phyloP scores from a whole-genome alignment of 1,140 invertebrate species.

The Lepidurus arcticus region DNA sequence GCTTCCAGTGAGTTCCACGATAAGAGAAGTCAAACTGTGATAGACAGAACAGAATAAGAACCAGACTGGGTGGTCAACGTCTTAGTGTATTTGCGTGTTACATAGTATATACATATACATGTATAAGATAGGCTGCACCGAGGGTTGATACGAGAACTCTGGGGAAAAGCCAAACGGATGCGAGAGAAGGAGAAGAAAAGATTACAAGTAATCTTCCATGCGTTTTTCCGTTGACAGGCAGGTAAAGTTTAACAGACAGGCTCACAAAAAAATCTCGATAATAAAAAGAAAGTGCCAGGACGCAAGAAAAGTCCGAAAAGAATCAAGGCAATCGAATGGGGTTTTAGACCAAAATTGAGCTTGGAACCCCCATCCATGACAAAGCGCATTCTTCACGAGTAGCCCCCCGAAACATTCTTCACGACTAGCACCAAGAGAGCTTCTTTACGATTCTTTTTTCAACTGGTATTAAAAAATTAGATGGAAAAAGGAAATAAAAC shows the following conservation, averaged over 20 bases:
- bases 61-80: constrained; percentile 3
- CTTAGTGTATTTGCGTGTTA: background rate
- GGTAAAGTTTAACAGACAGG: background rate
- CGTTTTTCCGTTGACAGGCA: background rate
- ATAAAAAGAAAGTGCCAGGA: too few relatives aligned
- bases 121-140: background rate
- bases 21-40: background rate
- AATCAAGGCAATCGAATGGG: background rate
- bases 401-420: too few relatives aligned
- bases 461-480: too few relatives aligned
- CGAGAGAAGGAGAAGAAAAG: background rate
- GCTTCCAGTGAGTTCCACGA: background rate
- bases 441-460: too few relatives aligned
- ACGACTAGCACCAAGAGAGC: too few relatives aligned
- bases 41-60: background rate
- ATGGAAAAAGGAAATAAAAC: too few relatives aligned
- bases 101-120: background rate
- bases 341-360: background rate
- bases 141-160: background rate
- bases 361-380: background rate
- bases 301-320: background rate
- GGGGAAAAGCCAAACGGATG: background rate
- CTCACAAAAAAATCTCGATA: background rate
- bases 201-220: background rate
- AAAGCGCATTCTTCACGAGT: background rate